These are phyloP conservation scores for Enteromius anoplus DNA, from an alignment of 2,797 vertebrate genomes.

Conservation along the genomic window DNA sequence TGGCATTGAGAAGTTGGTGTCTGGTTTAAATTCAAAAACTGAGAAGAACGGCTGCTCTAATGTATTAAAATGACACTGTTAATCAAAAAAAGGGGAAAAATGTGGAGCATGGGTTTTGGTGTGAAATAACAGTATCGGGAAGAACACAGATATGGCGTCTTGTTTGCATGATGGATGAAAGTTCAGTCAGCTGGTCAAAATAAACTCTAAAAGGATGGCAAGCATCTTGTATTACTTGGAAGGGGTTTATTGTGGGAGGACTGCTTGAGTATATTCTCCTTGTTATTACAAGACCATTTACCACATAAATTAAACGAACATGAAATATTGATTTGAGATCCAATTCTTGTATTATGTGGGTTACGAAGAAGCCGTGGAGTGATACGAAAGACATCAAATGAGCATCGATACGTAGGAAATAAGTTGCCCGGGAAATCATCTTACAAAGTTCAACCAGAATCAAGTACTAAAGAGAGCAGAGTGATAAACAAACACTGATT, in stretches of 20 bases:
- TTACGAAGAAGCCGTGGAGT: neutral
- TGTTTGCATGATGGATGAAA: neutral
- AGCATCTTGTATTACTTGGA: neutral
- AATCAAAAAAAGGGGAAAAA: neutral
- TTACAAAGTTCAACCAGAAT: neutral
- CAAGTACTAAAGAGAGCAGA: neutral
- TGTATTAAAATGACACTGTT: neutral
- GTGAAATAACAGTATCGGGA: neutral
- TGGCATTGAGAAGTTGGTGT: neutral
- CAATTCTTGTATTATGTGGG: neutral
- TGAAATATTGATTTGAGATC: constrained; percentile 19
- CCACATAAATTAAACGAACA: neutral
- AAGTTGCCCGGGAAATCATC: neutral
- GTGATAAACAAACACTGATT: neutral
- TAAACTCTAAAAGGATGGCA: neutral
- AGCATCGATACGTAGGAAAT: neutral
- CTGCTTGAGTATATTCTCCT: neutral
- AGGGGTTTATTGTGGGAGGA: constrained; percentile 1
- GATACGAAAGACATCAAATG: neutral
- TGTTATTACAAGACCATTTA: neutral
- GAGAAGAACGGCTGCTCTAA: neutral
- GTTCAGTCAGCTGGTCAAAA: neutral
- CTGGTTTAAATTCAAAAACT: neutral
- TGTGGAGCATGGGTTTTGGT: neutral
- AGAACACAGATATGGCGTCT: too few relatives aligned